Base-by-base conservation (phyloP, 2,113 vertebrate genomes). In the Amphiprion percula region DNA sequence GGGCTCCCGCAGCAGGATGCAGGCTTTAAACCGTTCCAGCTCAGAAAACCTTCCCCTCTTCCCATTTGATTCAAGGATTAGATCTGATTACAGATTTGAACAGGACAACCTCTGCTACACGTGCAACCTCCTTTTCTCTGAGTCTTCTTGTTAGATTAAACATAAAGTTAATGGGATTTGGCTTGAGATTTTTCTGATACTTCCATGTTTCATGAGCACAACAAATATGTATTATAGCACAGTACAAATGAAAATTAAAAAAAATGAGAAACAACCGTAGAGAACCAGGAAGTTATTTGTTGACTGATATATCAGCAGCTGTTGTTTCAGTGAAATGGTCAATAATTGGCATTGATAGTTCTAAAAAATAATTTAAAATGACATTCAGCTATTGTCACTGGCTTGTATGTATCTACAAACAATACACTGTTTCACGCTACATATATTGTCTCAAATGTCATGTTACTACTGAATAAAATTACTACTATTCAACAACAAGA, bases 401-500 rank as follows among this genome's bases (percentile, higher is more conserved):
- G 79, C 60, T 76, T 80, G 33, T 52, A 71, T 46, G 16, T 63
- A 73, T 84, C 87, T 69, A 87, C 73, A 74, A 79, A 85, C 65
- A 74, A 80, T 79, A 82, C 78, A 85, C 55, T 46, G 33, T 56
- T 68, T 79, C 23, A 76, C 65, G 68, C 39, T 30, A 79, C 80
- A 87, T 47, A 86, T 77, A 53, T 86, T 10, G 30, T 85, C 55
- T 86, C 33, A 74, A 69, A 82, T 70, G 41, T 55, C 65, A 70
- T 74, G 50, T 80, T 62, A 80, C 75, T 39, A 64, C 59, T 65
- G 56, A 72, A 69, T 84, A 66, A 82, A 74, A 71, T 80, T 16
- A 84, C 76, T 80, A 84, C 92, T 93, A 92, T 95, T 96, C 96
- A 96, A 96, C 96, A 96, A 96, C 95, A 96, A 96, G 94, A 97